These are phyloP conservation scores for Neodon shergylaensis DNA, from an alignment of 2,113 vertebrate species.

Conservation along the genomic window DNA sequence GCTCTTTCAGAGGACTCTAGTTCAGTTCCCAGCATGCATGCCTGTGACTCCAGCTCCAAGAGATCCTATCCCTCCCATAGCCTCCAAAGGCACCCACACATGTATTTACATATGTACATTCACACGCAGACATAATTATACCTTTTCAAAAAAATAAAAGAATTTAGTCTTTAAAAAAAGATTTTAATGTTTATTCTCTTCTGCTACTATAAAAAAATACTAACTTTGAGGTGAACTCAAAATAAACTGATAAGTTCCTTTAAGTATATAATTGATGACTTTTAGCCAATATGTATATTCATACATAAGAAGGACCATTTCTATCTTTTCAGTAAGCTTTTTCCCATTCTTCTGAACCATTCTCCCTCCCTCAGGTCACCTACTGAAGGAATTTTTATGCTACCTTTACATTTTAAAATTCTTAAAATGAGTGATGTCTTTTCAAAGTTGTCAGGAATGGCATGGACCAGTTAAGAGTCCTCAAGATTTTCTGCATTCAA, in stretches of 20 bases:
- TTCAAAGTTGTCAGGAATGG: background rate
- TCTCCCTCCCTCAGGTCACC: background rate
- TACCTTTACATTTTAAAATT: background rate
- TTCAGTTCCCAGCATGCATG: background rate
- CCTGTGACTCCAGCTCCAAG: background rate
- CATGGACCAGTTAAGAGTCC: background rate
- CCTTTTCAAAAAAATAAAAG: background rate
- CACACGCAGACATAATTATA: background rate
- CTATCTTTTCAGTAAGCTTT: background rate
- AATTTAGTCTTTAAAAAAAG: background rate
- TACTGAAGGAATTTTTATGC: background rate
- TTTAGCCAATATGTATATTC: background rate
- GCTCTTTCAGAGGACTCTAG: background rate
- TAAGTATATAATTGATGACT: background rate
- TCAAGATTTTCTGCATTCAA: constrained; percentile 1
- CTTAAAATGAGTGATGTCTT: background rate
- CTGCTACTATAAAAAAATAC: constrained; percentile 4
- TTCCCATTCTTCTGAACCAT: background rate
- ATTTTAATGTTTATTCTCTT: background rate
- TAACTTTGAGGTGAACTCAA: background rate
- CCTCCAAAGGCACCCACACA: background rate
- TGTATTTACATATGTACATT: background rate
- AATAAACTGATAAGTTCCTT: background rate
- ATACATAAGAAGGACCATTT: background rate
- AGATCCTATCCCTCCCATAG: no score